Conservation (phyloP, 2,888 invertebrate species). For the Nipponacmea schrenckii region DNA sequence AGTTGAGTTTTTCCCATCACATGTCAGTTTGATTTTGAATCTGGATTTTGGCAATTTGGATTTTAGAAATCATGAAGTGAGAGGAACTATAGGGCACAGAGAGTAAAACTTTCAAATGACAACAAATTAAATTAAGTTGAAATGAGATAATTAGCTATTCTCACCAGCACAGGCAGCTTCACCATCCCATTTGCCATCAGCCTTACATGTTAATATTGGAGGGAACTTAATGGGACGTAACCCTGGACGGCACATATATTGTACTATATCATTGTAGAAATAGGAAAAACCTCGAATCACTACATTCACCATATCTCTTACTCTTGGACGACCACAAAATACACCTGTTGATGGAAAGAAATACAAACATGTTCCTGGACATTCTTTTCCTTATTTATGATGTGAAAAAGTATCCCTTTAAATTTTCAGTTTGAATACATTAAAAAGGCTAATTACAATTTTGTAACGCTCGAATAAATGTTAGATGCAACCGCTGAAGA, state of each 20-base stretch:
- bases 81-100: too few relatives aligned
- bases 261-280: slow-evolving; percentile 51
- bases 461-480: too few relatives aligned
- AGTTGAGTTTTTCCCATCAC: too few relatives aligned
- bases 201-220: slow-evolving; percentile 70
- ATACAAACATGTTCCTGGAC: background rate
- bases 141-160: too few relatives aligned
- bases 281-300: slow-evolving; percentile 53
- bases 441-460: too few relatives aligned
- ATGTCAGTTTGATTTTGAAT: too few relatives aligned
- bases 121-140: background rate
- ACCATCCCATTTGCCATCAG: slow-evolving; percentile 72
- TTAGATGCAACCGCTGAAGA: too few relatives aligned
- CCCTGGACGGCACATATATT: slow-evolving; percentile 57
- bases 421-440: background rate
- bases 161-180: slow-evolving; percentile 68
- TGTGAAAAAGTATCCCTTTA: background rate
- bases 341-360: slow-evolving; percentile 38
- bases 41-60: too few relatives aligned
- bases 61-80: too few relatives aligned
- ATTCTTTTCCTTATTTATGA: background rate
- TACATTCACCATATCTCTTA: slow-evolving; percentile 45
- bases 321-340: slow-evolving; percentile 58
- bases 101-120: background rate
- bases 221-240: slow-evolving; percentile 47